Base-by-base conservation (phyloP, 2,113 vertebrate species). In the Ciconia stormi region DNA sequence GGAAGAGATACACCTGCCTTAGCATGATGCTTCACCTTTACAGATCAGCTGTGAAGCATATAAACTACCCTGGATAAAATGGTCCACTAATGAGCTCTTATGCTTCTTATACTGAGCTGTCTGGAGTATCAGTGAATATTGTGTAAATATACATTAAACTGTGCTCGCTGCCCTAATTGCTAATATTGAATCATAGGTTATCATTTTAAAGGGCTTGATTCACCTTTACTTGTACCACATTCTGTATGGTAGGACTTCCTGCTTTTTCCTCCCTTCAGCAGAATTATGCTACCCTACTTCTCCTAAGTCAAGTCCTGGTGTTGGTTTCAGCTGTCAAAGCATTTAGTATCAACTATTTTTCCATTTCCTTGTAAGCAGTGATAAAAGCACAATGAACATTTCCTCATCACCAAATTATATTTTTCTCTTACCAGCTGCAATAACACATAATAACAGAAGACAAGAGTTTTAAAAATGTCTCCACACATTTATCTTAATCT, bases 401-500 rank as follows among this genome's bases (percentile, higher is more conserved):
- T 11, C 62, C n/a, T 59, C 87, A 76, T 92, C 62, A 73, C 44
- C 13, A 66, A 87, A 81, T 69, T 52, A 29, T 36, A n/a, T 42
- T 86, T 93, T 83, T 86, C 30, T 87, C 26, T 23, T 91, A 72
- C 18, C 40, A 34, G 9, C 27, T 72, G 71, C 7, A 91, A 89
- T 55, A 72, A 76, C 90, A 21, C 16, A 49, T 46, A 82, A 34
- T 77, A 74, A 59, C 76, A 88, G 44, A 63, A 22, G 46, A 46
- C 62, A 63, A 71, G 49, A 53, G 20, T 71, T 79, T 88, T 46
- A 50, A 59, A 73, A 86, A 61, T 49, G 6, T 76, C 32, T 88
- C 52, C 53, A 56, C 52, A 84, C 26, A 50, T 93, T 95, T 91
- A 74, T 94, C 84, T 93, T 90, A 53, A 80, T 86, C 38, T 73